phyloP scores from a whole-genome alignment of 2,888 invertebrate species.

The Hypomecis atomaria region DNA sequence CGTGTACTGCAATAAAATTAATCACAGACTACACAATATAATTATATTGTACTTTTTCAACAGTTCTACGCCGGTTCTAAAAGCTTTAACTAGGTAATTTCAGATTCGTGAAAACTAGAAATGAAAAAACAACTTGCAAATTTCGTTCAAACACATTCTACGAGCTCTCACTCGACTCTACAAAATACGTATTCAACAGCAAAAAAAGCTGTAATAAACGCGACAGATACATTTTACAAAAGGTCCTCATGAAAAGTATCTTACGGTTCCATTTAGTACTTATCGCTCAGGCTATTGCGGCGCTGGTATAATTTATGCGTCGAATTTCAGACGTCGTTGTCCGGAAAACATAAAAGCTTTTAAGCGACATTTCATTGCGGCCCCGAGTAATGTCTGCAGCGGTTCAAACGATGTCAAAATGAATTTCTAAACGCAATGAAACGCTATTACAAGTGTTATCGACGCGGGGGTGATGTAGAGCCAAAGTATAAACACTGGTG shows the following conservation, averaged over 20 bases:
- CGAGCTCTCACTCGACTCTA: background rate
- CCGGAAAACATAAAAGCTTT: conserved; percentile 75
- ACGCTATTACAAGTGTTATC: conserved; percentile 52
- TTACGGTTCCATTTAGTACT: conserved; percentile 34
- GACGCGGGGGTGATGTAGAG: conserved; percentile 6
- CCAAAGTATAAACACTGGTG: background rate
- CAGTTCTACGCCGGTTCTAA: no score
- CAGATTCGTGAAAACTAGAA: background rate
- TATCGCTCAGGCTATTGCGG: conserved; percentile 35
- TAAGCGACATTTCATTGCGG: conserved; percentile 59
- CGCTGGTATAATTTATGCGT: conserved; percentile 38
- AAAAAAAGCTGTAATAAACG: conserved; percentile 13
- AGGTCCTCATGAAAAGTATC: conserved; percentile 26
- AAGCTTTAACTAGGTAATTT: background rate
- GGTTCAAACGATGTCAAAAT: conserved; percentile 65
- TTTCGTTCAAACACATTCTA: background rate
- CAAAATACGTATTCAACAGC: conserved; percentile 2
- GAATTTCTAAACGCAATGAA: conserved; percentile 51
- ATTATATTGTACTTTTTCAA: background rate
- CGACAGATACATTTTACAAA: conserved; percentile 25
- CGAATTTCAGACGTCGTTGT: conserved; percentile 58
- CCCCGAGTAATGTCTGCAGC: conserved; percentile 57
- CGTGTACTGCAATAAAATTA: no score
- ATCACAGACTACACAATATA: no score
- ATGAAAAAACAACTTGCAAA: background rate